Conservation (phyloP, 2,113 vertebrate species). For the Acanthisitta chloris region DNA sequence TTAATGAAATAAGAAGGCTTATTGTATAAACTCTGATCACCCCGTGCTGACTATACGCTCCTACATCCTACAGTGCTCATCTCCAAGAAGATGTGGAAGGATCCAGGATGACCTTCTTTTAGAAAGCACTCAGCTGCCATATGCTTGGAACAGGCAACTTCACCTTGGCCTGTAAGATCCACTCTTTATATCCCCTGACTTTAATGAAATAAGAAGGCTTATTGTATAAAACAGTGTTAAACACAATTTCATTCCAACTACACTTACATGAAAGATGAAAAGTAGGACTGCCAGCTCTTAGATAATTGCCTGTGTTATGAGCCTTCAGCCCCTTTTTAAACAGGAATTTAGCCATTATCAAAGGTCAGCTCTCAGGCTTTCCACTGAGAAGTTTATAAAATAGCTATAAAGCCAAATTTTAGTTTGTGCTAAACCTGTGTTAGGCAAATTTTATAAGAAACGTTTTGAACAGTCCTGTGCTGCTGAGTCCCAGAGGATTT, state of each 20-base stretch:
- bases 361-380: conserved; percentile 41
- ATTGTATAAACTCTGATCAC: too few species aligned
- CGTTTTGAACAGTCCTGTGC: neutral
- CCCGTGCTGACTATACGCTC: too few species aligned
- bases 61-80: too few species aligned
- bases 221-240: neutral
- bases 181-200: neutral
- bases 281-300: conserved; percentile 4
- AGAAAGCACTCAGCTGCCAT: neutral
- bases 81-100: neutral
- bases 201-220: neutral
- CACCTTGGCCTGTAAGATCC: neutral
- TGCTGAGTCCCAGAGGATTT: conserved; percentile 2
- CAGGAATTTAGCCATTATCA: conserved; percentile 19
- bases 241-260: conserved; percentile 18
- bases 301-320: conserved; percentile 33
- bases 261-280: conserved; percentile 5
- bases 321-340: conserved; percentile 37
- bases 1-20: neutral
- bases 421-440: conserved; percentile 17
- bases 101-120: neutral
- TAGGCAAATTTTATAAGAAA: conserved; percentile 46
- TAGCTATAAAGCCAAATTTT: conserved; percentile 14
- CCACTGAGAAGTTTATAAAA: conserved; percentile 40
- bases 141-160: neutral